These are phyloP conservation scores for Ctenosaura bakeri DNA, from an alignment of 2,797 vertebrate species.

Conservation along the genomic window DNA sequence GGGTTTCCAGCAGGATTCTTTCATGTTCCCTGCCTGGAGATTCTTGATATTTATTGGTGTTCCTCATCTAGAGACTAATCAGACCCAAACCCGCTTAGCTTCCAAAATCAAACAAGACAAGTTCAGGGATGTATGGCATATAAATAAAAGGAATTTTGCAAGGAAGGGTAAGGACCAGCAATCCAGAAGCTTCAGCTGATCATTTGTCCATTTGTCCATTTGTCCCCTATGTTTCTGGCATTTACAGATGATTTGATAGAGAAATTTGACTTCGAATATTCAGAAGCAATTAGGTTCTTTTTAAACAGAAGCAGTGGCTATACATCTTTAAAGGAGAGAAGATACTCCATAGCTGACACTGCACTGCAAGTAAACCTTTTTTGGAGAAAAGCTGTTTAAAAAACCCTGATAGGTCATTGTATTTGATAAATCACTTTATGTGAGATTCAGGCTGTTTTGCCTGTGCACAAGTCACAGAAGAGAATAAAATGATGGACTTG, in stretches of 20 bases:
- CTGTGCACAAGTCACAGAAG: neutral
- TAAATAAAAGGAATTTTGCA: neutral
- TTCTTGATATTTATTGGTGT: too few relatives aligned
- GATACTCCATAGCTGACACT: neutral
- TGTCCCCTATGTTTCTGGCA: neutral
- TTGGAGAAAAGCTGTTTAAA: neutral
- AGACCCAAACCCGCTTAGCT: too few relatives aligned
- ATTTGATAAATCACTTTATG: neutral
- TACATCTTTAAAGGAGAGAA: neutral
- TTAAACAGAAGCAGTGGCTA: neutral
- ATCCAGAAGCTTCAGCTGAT: neutral
- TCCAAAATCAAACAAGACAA: too few relatives aligned
- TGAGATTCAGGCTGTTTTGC: neutral
- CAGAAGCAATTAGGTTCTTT: neutral
- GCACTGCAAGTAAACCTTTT: neutral
- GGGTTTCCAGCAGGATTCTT: too few relatives aligned
- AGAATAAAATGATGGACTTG: too few relatives aligned
- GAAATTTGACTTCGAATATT: neutral
- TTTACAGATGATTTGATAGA: neutral
- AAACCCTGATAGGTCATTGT: neutral
- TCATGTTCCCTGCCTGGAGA: too few relatives aligned
- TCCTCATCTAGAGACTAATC: too few relatives aligned
- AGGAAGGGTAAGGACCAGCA: too few relatives aligned
- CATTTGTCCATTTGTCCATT: too few relatives aligned
- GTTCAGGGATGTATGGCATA: too few relatives aligned